Evolutionary conservation across 2,888 invertebrate genomes (phyloP).

Genomic region (Alloplasta piceator): DNA sequence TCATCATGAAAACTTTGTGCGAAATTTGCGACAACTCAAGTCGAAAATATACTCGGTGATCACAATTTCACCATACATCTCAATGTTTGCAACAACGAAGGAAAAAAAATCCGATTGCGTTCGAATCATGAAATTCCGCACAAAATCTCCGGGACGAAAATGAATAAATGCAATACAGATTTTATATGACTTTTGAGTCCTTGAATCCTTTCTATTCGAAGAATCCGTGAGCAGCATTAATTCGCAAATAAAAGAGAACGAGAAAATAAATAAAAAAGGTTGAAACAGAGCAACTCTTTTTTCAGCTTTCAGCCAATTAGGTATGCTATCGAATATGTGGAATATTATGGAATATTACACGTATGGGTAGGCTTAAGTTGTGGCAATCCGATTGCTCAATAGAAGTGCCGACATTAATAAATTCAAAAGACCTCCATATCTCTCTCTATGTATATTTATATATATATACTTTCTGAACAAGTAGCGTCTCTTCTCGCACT

Average conservation of each 20-base stretch:
- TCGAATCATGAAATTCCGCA: conserved; percentile 13
- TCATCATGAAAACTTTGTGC: background rate
- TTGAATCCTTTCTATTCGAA: conserved; percentile 72
- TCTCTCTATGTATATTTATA: background rate
- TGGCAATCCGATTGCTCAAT: conserved; percentile 31
- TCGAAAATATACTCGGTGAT: background rate
- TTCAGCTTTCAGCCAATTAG: conserved; percentile 4
- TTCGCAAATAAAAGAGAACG: conserved; percentile 42
- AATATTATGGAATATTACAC: background rate
- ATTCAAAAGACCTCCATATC: conserved; percentile 17
- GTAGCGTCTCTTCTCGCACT: background rate
- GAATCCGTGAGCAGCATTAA: conserved; percentile 69
- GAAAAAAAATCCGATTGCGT: background rate
- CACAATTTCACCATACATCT: background rate
- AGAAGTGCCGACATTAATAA: conserved; percentile 9
- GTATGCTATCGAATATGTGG: conserved; percentile 41
- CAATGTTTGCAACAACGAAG: background rate
- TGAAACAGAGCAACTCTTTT: conserved; percentile 44
- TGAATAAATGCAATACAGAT: conserved; percentile 41
- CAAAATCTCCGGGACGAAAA: conserved; percentile 32
- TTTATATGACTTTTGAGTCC: conserved; percentile 60
- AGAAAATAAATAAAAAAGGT: background rate
- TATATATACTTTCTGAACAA: background rate
- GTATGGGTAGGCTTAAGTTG: background rate
- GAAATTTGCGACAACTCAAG: background rate